A percentile compares a stretch with the other conserved stretches of the same genome.
phyloP scores from a whole-genome alignment of 2,888 invertebrate species.

The Tinea semifulvella region DNA sequence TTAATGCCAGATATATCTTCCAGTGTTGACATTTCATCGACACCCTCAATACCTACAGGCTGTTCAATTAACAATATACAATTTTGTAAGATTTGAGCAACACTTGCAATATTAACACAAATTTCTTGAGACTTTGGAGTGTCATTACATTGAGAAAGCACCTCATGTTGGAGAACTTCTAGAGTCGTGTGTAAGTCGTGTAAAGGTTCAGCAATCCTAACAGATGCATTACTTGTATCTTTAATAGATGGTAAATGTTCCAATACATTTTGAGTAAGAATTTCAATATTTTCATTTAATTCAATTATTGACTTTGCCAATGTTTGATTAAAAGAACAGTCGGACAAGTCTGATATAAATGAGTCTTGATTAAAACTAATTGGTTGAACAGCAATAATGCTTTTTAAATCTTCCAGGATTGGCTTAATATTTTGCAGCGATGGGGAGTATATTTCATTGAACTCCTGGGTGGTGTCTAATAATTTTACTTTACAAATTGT shows the following conservation, averaged over 20 bases:
- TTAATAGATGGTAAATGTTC: slow-evolving; percentile 41
- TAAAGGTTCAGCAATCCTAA: slow-evolving; percentile 52
- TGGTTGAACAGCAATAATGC: slow-evolving; percentile 36
- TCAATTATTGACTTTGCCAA: slow-evolving; percentile 45
- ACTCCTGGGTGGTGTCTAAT: slow-evolving; percentile 32
- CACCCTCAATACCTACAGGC: slow-evolving; percentile 51
- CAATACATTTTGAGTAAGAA: slow-evolving; percentile 39
- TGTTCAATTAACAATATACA: slow-evolving; percentile 57
- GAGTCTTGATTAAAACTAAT: slow-evolving; percentile 22
- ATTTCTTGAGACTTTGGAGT: slow-evolving; percentile 32
- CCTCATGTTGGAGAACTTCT: slow-evolving; percentile 52
- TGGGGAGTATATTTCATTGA: slow-evolving; percentile 28
- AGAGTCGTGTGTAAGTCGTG: slow-evolving; percentile 50
- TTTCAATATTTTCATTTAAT: slow-evolving; percentile 40
- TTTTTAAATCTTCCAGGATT: slow-evolving; percentile 44
- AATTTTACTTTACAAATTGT: slow-evolving; percentile 37
- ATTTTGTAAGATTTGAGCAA: slow-evolving; percentile 46
- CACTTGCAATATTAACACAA: slow-evolving; percentile 39
- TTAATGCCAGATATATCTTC: slow-evolving; percentile 67
- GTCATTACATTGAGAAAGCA: slow-evolving; percentile 48
- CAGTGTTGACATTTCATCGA: slow-evolving; percentile 63
- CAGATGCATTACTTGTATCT: slow-evolving; percentile 33
- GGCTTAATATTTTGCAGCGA: slow-evolving; percentile 40
- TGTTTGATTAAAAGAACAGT: slow-evolving; percentile 41
- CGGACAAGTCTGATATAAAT: slow-evolving; percentile 41